Conservation (phyloP, 2,797 vertebrate genomes). For the Furcifer pardalis region DNA sequence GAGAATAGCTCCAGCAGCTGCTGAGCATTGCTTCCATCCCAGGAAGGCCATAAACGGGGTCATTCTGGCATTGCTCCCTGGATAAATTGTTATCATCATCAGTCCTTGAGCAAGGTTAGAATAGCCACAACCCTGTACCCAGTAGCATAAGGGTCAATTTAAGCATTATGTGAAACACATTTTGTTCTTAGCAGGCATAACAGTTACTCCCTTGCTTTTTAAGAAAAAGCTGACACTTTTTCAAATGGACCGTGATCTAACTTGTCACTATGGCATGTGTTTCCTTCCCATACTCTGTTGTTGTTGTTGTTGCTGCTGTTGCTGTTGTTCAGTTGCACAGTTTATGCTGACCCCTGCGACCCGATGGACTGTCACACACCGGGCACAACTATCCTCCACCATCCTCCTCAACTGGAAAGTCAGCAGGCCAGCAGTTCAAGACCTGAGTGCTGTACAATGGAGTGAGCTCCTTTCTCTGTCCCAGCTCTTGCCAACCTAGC, state of each 20-base stretch:
- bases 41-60: not conserved
- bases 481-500: too few species aligned
- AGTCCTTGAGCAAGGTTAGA: slow-evolving; percentile 10
- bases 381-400: too few species aligned
- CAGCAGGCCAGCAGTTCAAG: too few species aligned
- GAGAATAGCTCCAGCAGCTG: not conserved
- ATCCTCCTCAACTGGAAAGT: too few species aligned
- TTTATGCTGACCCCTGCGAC: too few species aligned
- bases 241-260: not conserved
- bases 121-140: not conserved
- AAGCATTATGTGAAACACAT: not conserved
- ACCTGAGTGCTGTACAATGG: too few species aligned
- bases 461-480: too few species aligned
- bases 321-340: too few species aligned
- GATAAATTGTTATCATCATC: not conserved
- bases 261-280: not conserved
- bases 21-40: not conserved
- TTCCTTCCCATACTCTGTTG: too few species aligned
- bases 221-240: not conserved
- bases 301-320: too few species aligned
- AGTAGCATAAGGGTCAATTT: not conserved
- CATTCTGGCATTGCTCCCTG: not conserved
- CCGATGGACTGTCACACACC: too few species aligned
- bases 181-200: not conserved
- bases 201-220: not conserved